Percentiles rank a stretch among this genome's conserved stretches.
phyloP scores from a whole-genome alignment of 2,888 invertebrate species.

The Nasonia oneida region DNA sequence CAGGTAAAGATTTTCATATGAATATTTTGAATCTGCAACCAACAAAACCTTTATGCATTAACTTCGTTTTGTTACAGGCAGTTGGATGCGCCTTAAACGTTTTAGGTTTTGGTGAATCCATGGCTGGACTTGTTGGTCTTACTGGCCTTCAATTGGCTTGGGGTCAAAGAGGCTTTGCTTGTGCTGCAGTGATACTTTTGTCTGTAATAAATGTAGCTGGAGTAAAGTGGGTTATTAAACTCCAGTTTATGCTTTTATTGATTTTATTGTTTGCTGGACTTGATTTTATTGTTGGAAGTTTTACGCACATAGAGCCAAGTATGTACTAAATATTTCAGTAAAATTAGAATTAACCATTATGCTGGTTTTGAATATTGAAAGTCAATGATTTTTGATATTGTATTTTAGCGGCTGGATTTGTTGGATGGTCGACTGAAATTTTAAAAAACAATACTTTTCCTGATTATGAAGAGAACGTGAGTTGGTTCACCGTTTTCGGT shows the following conservation, averaged over 20 bases:
- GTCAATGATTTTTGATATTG: not conserved
- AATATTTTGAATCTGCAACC: not conserved
- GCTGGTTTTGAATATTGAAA: not conserved
- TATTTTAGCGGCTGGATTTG: conserved; percentile 87
- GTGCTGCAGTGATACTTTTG: conserved; percentile 91
- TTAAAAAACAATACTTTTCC: conserved; percentile 91
- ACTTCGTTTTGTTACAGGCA: conserved; percentile 82
- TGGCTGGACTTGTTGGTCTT: conserved; percentile 90
- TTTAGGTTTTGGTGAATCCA: conserved; percentile 97
- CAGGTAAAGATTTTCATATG: conserved; percentile 83
- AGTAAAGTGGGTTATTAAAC: conserved; percentile 98
- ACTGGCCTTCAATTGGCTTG: conserved; percentile 82
- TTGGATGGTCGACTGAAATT: conserved; percentile 91
- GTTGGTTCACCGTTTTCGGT: conserved; percentile 98
- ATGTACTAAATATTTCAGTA: conserved; percentile 69
- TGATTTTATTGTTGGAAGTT: conserved; percentile 96
- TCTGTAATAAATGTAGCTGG: conserved; percentile 97
- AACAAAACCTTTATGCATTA: conserved; percentile 53
- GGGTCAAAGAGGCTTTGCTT: conserved; percentile 93
- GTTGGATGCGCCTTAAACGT: conserved; percentile 98
- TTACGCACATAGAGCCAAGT: conserved; percentile 88
- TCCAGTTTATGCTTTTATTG: conserved; percentile 93
- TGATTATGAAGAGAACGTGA: conserved; percentile 88
- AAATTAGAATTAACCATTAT: conserved; percentile 4
- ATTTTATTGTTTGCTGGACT: conserved; percentile 93